Percentiles rank a stretch among this genome's conserved stretches.
These are phyloP conservation scores for Sebastiscus tertius DNA, from an alignment of 2,797 vertebrate species.

Conservation along the genomic window DNA sequence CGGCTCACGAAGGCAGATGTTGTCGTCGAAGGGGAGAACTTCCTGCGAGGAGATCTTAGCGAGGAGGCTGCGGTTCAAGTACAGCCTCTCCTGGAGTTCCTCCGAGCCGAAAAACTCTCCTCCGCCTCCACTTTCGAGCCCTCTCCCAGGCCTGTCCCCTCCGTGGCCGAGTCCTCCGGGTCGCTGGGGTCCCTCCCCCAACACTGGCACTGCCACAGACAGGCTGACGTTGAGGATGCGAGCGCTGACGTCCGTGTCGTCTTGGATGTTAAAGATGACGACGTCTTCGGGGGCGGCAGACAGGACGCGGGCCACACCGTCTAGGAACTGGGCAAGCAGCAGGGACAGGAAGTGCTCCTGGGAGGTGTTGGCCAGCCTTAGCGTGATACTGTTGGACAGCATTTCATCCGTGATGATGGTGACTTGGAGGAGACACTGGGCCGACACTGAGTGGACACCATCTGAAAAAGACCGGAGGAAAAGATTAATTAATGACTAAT, in stretches of 20 bases:
- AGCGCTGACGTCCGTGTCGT: conserved; percentile 90
- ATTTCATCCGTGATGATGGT: conserved; percentile 96
- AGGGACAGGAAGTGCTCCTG: conserved; percentile 94
- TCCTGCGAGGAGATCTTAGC: conserved; percentile 89
- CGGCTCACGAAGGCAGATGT: conserved; percentile 95
- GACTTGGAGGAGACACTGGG: conserved; percentile 93
- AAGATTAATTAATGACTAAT: not conserved
- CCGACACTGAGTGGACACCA: conserved; percentile 89
- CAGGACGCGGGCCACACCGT: conserved; percentile 91
- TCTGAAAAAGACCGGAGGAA: conserved; percentile 77
- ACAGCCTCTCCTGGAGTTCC: conserved; percentile 94
- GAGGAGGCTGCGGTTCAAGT: conserved; percentile 94
- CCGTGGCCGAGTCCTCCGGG: conserved; percentile 66
- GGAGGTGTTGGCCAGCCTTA: conserved; percentile 92
- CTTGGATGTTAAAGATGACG: conserved; percentile 93
- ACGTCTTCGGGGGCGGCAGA: conserved; percentile 88
- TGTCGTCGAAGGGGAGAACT: conserved; percentile 97
- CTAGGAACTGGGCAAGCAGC: conserved; percentile 90
- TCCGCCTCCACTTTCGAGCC: conserved; percentile 25
- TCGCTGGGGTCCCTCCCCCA: conserved; percentile 55
- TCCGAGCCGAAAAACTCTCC: conserved; percentile 90
- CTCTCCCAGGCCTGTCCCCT: conserved; percentile 70
- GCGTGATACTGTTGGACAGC: conserved; percentile 96
- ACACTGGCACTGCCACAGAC: conserved; percentile 82
- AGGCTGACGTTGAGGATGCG: conserved; percentile 95